Conservation (phyloP, 1,140 invertebrate genomes). For the Drusus annulatus region DNA sequence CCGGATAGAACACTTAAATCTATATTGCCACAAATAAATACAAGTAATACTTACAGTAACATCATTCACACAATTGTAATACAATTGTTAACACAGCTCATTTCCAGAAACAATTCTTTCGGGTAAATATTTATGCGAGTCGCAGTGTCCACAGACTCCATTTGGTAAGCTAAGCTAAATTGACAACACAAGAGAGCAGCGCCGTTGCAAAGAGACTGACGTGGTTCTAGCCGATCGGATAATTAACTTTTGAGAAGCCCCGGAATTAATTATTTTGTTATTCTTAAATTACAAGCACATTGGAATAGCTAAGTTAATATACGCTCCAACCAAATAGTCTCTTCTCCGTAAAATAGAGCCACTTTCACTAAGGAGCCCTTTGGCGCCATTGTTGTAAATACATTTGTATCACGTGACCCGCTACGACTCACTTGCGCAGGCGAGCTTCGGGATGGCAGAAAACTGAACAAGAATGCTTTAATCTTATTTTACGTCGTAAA, state of each 20-base stretch:
- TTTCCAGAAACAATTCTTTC: slow-evolving; percentile 63
- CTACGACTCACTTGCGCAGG: slow-evolving; percentile 71
- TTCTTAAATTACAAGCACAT: slow-evolving; percentile 8
- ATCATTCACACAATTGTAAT: slow-evolving; percentile 28
- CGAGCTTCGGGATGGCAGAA: slow-evolving; percentile 25
- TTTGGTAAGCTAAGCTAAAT: slow-evolving; percentile 76
- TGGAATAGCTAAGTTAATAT: not conserved
- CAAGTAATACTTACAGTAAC: slow-evolving; percentile 60
- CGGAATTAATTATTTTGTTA: slow-evolving; percentile 15
- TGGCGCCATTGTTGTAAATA: slow-evolving; percentile 72
- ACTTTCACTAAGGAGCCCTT: slow-evolving; percentile 63
- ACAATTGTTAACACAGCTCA: slow-evolving; percentile 47
- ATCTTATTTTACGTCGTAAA: slow-evolving; percentile 11
- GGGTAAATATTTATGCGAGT: slow-evolving; percentile 63
- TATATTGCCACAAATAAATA: slow-evolving; percentile 39
- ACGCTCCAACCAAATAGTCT: slow-evolving; percentile 9
- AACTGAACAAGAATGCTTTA: slow-evolving; percentile 31
- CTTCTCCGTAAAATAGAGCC: slow-evolving; percentile 20
- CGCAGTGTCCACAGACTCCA: slow-evolving; percentile 69
- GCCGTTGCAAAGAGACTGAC: slow-evolving; percentile 59
- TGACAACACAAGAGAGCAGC: slow-evolving; percentile 79
- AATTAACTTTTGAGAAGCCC: slow-evolving; percentile 15
- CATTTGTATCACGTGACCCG: slow-evolving; percentile 71
- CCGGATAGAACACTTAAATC: slow-evolving; percentile 30
- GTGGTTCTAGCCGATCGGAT: slow-evolving; percentile 48